These are phyloP conservation scores for Nothocercus nigrocapillus DNA, from an alignment of 2,113 vertebrate genomes.

Conservation along the genomic window DNA sequence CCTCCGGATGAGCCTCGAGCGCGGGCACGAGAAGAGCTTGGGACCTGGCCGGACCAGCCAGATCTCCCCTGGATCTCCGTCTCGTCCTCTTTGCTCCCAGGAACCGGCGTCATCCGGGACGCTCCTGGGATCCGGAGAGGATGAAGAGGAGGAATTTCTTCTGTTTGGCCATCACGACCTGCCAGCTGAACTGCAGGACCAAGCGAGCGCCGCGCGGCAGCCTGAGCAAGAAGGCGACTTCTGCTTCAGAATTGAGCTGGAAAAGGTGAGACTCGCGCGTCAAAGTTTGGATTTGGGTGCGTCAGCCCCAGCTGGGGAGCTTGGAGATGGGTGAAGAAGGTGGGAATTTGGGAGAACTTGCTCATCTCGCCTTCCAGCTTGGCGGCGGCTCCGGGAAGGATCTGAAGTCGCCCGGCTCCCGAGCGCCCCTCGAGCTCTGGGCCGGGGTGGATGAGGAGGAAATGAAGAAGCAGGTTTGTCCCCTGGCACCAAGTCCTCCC, in stretches of 20 bases:
- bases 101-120: neutral
- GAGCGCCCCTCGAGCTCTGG: constrained; percentile 66
- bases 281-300: too few relatives aligned
- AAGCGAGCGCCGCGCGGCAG: neutral
- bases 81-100: constrained; percentile 23
- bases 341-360: too few relatives aligned
- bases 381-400: neutral
- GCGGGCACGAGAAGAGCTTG: neutral
- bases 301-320: too few relatives aligned
- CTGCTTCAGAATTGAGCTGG: constrained; percentile 8
- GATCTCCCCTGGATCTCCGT: neutral
- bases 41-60: neutral
- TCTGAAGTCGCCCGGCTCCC: neutral
- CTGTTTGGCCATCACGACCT: constrained; percentile 72
- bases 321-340: too few relatives aligned
- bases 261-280: neutral
- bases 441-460: constrained; percentile 81
- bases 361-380: constrained; percentile 57
- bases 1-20: rapidly evolving
- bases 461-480: constrained; percentile 83
- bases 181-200: constrained; percentile 73
- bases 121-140: neutral
- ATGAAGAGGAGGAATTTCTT: constrained; percentile 57
- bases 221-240: neutral
- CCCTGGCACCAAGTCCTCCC: neutral